These are phyloP conservation scores for Apostichopus japonicus DNA, from an alignment of 35 echinoderm and acorn worm species.

Conservation along the genomic window DNA sequence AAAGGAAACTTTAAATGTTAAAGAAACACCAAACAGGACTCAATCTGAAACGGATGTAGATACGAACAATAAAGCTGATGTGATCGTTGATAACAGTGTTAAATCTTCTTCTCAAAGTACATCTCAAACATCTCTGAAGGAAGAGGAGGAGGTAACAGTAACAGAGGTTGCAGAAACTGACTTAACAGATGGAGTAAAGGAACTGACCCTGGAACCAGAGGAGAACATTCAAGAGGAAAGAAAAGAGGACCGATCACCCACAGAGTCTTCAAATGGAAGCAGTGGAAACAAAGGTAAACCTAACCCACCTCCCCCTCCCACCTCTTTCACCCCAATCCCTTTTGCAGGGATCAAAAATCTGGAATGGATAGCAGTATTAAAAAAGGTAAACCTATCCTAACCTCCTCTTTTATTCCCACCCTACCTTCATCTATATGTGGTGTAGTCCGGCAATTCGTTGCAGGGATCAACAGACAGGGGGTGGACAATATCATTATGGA, in stretches of 20 bases:
- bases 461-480: no score
- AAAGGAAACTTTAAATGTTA: slow-evolving; percentile 7
- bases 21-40: slow-evolving; percentile 34
- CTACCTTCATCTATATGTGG: no score
- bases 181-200: slow-evolving; percentile 19
- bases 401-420: no score
- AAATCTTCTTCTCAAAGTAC: neutral
- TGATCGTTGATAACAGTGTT: neutral
- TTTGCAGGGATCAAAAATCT: no score
- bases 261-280: slow-evolving; percentile 67
- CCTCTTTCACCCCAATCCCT: no score
- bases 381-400: neutral
- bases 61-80: neutral
- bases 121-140: neutral
- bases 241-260: slow-evolving; percentile 44
- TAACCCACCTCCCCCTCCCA: no score
- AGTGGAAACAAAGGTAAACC: slow-evolving; percentile 57
- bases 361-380: neutral
- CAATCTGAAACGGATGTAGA: slow-evolving; percentile 20
- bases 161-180: neutral
- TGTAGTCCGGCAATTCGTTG: no score
- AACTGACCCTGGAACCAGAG: slow-evolving; percentile 48
- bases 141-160: neutral
- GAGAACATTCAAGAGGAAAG: neutral
- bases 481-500: no score